Evolutionary conservation across 2,113 vertebrate genomes (phyloP).

Genomic region (Gallinago jamesoni): DNA sequence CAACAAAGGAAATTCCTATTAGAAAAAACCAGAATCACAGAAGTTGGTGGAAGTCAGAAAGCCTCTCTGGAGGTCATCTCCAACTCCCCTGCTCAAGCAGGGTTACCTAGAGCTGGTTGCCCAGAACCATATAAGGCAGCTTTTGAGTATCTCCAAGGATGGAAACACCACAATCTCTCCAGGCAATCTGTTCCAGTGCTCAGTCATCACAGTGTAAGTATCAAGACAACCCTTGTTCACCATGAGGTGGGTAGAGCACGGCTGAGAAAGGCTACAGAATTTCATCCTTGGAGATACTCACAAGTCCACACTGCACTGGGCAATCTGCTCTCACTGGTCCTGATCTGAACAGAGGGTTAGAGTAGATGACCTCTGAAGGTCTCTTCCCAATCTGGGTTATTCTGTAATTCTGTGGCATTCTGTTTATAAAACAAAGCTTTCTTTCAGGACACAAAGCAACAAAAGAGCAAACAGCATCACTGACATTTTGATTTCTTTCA

Average conservation of each 20-base stretch:
- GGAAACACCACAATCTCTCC: neutral
- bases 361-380: neutral
- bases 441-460: neutral
- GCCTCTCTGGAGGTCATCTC: neutral
- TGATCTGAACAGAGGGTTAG: neutral
- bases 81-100: neutral
- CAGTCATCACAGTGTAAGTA: neutral
- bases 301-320: neutral
- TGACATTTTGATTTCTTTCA: neutral
- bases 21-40: neutral
- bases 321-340: neutral
- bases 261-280: neutral
- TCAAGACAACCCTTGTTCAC: neutral
- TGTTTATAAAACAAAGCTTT: neutral
- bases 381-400: neutral
- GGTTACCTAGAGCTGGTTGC: neutral
- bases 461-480: neutral
- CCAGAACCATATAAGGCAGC: neutral
- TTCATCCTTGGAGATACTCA: neutral
- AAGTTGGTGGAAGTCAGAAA: neutral
- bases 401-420: neutral
- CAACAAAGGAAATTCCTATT: neutral
- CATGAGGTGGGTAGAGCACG: neutral
- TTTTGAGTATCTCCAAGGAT: neutral
- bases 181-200: neutral